Conservation (phyloP, 2,113 vertebrate genomes). For the Cephalopholis sonnerati region DNA sequence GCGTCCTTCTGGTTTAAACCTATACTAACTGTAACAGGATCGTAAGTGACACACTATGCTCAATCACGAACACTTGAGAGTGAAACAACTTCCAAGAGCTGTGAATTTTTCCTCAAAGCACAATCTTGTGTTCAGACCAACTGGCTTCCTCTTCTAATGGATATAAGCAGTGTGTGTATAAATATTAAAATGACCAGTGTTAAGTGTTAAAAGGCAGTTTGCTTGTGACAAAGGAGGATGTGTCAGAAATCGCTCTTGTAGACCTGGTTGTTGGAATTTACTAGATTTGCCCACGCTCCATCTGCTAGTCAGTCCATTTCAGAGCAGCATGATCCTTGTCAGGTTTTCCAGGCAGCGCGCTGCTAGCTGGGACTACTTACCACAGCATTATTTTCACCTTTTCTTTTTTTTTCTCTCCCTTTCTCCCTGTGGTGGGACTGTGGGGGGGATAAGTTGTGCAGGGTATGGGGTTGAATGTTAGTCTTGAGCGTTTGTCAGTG, state of each 20-base stretch:
- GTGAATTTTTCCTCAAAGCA: conserved; percentile 9
- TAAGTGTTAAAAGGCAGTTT: conserved; percentile 41
- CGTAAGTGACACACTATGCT: neutral
- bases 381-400: conserved; percentile 83
- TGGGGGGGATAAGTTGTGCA: conserved; percentile 82
- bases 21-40: neutral
- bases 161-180: conserved; percentile 15
- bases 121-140: neutral
- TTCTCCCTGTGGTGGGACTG: conserved; percentile 80
- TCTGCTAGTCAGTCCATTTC: conserved; percentile 67
- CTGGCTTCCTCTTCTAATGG: neutral
- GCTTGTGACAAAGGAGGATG: conserved; percentile 44
- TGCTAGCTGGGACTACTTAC: conserved; percentile 84
- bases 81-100: conserved; percentile 7
- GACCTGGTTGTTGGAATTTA: conserved; percentile 62
- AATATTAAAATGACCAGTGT: conserved; percentile 22
- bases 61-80: neutral
- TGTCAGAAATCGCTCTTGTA: conserved; percentile 48
- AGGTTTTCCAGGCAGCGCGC: conserved; percentile 72
- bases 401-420: conserved; percentile 58
- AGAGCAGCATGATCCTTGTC: conserved; percentile 52
- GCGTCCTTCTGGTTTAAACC: neutral
- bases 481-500: conserved; percentile 67
- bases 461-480: conserved; percentile 74
- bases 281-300: conserved; percentile 67